These are phyloP conservation scores for Myotis planiceps DNA, from an alignment of 2,797 vertebrate genomes.

Conservation along the genomic window DNA sequence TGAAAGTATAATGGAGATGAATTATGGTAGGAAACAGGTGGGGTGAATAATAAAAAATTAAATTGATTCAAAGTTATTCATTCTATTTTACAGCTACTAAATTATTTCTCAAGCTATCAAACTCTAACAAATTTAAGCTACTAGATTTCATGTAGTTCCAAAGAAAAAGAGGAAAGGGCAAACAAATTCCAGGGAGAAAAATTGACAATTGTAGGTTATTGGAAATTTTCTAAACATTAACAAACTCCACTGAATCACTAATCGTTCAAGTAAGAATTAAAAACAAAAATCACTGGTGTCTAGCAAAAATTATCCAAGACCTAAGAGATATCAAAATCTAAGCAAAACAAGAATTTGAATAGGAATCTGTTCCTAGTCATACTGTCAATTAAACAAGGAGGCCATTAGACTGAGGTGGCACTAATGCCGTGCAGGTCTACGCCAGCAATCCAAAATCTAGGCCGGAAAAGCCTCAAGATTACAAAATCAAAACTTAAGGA, in stretches of 20 bases:
- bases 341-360: background rate
- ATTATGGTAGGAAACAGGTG: background rate
- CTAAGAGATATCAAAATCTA: background rate
- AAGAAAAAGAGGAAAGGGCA: background rate
- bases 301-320: background rate
- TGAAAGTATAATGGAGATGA: background rate
- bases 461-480: background rate
- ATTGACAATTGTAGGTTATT: background rate
- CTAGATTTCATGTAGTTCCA: background rate
- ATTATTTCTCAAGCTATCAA: background rate
- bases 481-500: background rate
- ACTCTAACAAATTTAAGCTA: background rate
- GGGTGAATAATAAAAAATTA: background rate
- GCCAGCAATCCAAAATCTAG: background rate
- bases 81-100: background rate
- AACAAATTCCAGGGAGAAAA: background rate
- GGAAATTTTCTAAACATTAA: background rate
- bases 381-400: background rate
- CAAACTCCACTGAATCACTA: background rate
- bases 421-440: rapidly evolving
- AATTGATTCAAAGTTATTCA: background rate
- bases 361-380: background rate
- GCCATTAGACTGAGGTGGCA: background rate
- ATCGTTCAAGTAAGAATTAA: background rate
- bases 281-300: background rate